Evolutionary conservation across 2,113 vertebrate genomes (phyloP), one percentile per base, ranked within the genome.

Genomic region (Meleagris gallopavo): DNA sequence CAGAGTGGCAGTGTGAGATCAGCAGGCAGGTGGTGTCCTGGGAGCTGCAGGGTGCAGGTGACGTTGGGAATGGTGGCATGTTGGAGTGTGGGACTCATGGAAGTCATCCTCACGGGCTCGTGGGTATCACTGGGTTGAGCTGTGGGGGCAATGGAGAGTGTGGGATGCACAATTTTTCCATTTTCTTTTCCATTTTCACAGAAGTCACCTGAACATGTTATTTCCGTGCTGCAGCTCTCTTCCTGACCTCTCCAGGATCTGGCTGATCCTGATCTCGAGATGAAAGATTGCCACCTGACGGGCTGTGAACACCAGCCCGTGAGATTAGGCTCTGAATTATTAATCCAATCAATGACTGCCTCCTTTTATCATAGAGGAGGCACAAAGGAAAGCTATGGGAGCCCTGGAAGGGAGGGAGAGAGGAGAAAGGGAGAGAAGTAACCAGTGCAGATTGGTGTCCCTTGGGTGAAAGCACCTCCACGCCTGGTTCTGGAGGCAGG

Each of bases 271-370:
- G 83, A 92, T 94, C 95, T 96, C 43, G 5, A 94, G 94, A 95
- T 96, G 94, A 96, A 96, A 96, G 94, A 95, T 94, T 92, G 96
- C 92, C 94, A 96, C 94, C 94, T 96, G 76, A 94, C 0, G 1
- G 83, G 92, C 69, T 40, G 3, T 84, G 94, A 96, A 95, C 90
- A 95, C 95, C 92, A 76, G 18, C 88, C 94, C 27, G 34, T 94
- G 95, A 94, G 96, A 95, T 95, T 94, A 92, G 70, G 86, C 90
- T 94, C 95, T 96, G 95, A 96, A 96, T 96, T 96, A 96, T 96
- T 96, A 94, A 96, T 95, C 93, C 90, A 94, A 96, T 96, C 96
- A 96, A 95, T 96, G 92, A 93, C 94, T 90, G 94, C 90, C 80
- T 94, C 94, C 95, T 96, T 94, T 96, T 88, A 96, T 96, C 94